Evolutionary conservation across 1,140 invertebrate genomes (phyloP), one percentile per base, ranked within the genome.

Genomic region (Lanistes nyassanus): DNA sequence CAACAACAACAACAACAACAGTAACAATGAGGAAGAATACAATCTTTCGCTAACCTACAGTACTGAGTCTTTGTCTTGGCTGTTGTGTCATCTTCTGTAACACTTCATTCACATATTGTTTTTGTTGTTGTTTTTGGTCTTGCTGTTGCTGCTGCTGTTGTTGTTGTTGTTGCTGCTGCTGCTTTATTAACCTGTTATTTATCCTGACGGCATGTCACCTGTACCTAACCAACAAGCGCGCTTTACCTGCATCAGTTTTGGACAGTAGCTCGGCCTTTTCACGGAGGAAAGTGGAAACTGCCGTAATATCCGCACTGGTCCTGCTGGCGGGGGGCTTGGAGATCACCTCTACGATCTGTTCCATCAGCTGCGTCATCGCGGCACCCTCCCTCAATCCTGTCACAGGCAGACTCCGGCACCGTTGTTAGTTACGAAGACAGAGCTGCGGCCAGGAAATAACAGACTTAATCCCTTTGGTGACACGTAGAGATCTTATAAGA

Each of bases 261-360:
- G 78, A 58, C 13, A 83, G 47, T 16, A 81, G 36, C 29, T 75
- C 65, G 39, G 78, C 75, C 21, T 74, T 58, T 58, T 77, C 79
- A 9, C 80, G 77, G 21, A 83, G 66, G 77, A 79, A 83, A 47
- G 80, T 75, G 19, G 78, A 56, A 1, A 80, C 60, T 1, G 55
- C 65, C 36, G 76, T 73, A 7, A 83, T 76, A 68, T 83, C 82
- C 36, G 67, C 37, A 3, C 77, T 79, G 2, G 56, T 62, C 23
- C 82, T 31, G 4, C 69, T 51, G 19, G 58, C 62, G 7, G 71
- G 56, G 9, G 76, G 78, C 62, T 78, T 78, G 37, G 78, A 58
- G 58, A 83, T 81, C 51, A 79, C 75, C 34, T 79, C 75, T 31
- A 81, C 80, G 53, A 83, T 76, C n/a, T 76, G 64, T 7, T 83